phyloP scores from a whole-genome alignment of 2,113 vertebrate genomes.

The Lutjanus erythropterus region DNA sequence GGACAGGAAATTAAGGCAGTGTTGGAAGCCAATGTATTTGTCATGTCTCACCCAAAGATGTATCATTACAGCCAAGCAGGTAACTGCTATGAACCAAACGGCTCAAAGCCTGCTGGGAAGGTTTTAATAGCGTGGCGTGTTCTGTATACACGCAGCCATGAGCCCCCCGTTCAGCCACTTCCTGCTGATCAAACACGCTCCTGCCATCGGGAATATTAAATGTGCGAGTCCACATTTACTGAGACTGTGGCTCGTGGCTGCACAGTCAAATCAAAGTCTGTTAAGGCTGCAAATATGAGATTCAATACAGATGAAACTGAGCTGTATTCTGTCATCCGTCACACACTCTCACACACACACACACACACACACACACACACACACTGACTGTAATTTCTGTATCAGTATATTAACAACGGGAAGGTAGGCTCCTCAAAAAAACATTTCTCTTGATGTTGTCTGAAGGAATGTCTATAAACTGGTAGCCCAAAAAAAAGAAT shows the following conservation, averaged over 20 bases:
- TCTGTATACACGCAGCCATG: slow-evolving; percentile 28
- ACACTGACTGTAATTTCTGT: slow-evolving; percentile 10
- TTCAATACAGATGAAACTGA: slow-evolving; percentile 35
- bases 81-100: slow-evolving; percentile 36
- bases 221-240: slow-evolving; percentile 48
- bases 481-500: slow-evolving; percentile 30
- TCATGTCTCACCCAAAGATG: slow-evolving; percentile 59
- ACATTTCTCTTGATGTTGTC: slow-evolving; percentile 15
- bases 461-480: slow-evolving; percentile 32
- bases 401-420: slow-evolving; percentile 33
- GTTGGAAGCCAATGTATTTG: slow-evolving; percentile 73
- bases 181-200: slow-evolving; percentile 66
- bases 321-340: slow-evolving; percentile 45
- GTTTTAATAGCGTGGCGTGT: slow-evolving; percentile 36
- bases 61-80: slow-evolving; percentile 48
- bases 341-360: slow-evolving; percentile 32
- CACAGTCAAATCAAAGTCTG: slow-evolving; percentile 45
- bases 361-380: slow-evolving; percentile 40
- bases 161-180: slow-evolving; percentile 29
- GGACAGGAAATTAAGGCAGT: slow-evolving; percentile 76
- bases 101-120: slow-evolving; percentile 50
- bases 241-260: slow-evolving; percentile 34
- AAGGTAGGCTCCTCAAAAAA: slow-evolving; percentile 32
- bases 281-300: slow-evolving; percentile 48
- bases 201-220: slow-evolving; percentile 64